Conservation (phyloP, 2,113 vertebrate species). For the Sturnira hondurensis region DNA sequence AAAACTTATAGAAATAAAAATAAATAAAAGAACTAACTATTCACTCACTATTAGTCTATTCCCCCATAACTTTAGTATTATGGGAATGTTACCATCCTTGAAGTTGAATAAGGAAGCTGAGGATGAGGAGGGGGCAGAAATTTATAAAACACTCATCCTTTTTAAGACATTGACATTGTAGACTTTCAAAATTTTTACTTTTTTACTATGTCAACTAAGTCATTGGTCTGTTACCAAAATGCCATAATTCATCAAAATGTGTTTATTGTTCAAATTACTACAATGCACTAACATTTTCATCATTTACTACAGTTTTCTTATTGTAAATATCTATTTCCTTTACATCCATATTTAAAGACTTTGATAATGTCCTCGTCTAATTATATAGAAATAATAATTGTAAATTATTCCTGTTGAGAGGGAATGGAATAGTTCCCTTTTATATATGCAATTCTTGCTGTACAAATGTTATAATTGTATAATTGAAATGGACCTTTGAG, state of each 20-base stretch:
- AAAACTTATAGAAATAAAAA: constrained; percentile 22
- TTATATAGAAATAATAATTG: neutral
- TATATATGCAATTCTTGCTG: no score
- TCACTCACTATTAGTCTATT: neutral
- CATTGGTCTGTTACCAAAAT: neutral
- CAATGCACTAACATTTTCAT: neutral
- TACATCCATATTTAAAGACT: neutral
- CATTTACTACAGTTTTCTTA: neutral
- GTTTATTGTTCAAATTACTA: neutral
- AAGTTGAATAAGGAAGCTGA: neutral
- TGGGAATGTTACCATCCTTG: neutral
- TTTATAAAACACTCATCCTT: neutral
- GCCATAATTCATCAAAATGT: neutral
- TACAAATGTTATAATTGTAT: neutral
- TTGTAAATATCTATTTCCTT: neutral
- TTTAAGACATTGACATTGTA: neutral
- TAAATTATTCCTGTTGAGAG: neutral
- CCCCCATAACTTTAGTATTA: neutral
- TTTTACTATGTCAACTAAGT: neutral
- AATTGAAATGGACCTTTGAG: neutral
- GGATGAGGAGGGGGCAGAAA: neutral
- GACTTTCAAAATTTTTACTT: neutral
- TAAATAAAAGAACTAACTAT: neutral
- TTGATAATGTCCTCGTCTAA: neutral
- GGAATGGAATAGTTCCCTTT: neutral